These are phyloP conservation scores for Mirza zaza DNA, from an alignment of 2,113 vertebrate species.

Conservation along the genomic window DNA sequence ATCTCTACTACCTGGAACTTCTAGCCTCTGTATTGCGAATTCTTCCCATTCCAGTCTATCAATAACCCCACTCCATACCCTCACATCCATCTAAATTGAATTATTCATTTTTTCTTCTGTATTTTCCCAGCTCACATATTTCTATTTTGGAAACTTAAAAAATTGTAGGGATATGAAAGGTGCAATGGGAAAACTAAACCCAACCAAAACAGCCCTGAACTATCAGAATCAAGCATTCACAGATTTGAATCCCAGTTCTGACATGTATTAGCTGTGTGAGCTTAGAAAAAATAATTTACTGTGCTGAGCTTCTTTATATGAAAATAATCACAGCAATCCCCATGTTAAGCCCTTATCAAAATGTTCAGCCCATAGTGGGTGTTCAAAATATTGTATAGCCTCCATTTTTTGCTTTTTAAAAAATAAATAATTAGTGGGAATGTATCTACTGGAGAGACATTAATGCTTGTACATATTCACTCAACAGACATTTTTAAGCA, in stretches of 20 bases:
- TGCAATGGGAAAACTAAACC: background rate
- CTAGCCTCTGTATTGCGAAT: background rate
- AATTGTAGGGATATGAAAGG: background rate
- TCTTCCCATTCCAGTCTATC: background rate
- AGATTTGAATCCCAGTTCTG: background rate
- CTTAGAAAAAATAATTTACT: background rate
- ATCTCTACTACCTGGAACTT: background rate
- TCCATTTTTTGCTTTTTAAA: background rate
- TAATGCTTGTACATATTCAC: background rate
- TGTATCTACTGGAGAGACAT: background rate
- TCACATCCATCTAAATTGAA: background rate
- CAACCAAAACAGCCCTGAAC: background rate
- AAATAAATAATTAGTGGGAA: background rate
- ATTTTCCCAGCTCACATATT: background rate
- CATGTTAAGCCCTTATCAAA: background rate
- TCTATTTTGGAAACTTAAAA: background rate
- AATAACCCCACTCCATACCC: background rate
- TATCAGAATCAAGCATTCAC: background rate
- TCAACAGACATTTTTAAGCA: background rate
- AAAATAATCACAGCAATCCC: background rate
- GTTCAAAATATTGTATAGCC: background rate
- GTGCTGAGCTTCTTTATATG: background rate
- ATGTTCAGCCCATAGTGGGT: background rate
- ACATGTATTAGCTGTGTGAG: background rate
- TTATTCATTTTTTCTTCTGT: background rate